These are phyloP conservation scores for Pocillopora meandrina DNA, from an alignment of 92 coral and sea anemone genomes.

Conservation along the genomic window DNA sequence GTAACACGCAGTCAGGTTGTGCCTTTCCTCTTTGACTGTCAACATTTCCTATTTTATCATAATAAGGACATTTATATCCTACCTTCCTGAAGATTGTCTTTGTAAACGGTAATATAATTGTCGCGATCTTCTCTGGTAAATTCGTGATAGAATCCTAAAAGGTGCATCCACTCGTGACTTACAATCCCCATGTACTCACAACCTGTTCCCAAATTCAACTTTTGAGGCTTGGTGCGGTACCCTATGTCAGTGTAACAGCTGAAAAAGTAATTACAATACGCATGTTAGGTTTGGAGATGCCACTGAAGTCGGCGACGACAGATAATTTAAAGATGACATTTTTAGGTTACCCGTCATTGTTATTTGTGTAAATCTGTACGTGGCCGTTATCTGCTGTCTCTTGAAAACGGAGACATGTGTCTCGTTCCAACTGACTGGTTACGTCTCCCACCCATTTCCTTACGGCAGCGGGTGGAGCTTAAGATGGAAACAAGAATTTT, in stretches of 20 bases:
- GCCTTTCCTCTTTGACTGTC: too few species aligned
- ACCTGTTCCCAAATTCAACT: not conserved
- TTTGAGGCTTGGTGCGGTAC: not conserved
- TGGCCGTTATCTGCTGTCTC: not conserved
- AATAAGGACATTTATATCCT: not conserved
- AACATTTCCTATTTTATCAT: too few species aligned
- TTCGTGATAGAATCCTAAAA: slow-evolving; percentile 32
- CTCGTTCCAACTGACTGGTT: not conserved
- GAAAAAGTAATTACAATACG: not conserved
- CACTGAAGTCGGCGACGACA: too few species aligned
- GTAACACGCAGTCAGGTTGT: not conserved
- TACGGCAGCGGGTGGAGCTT: not conserved
- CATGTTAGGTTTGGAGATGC: not conserved
- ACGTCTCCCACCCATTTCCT: not conserved
- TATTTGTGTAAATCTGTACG: too few species aligned
- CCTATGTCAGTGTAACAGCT: slow-evolving; percentile 27
- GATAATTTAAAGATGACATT: too few species aligned
- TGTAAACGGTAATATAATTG: not conserved
- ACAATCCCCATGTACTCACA: slow-evolving; percentile 9
- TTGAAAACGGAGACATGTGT: slow-evolving; percentile 17
- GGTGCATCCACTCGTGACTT: slow-evolving; percentile 29
- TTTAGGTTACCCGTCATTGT: too few species aligned
- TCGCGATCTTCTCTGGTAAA: slow-evolving; percentile 23
- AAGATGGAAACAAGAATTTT: not conserved
- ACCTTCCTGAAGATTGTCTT: not conserved